A percentile compares a stretch with the other conserved stretches of the same genome.
Evolutionary conservation across 1,140 invertebrate genomes (phyloP).

Genomic region (Nixonia krombeini): DNA sequence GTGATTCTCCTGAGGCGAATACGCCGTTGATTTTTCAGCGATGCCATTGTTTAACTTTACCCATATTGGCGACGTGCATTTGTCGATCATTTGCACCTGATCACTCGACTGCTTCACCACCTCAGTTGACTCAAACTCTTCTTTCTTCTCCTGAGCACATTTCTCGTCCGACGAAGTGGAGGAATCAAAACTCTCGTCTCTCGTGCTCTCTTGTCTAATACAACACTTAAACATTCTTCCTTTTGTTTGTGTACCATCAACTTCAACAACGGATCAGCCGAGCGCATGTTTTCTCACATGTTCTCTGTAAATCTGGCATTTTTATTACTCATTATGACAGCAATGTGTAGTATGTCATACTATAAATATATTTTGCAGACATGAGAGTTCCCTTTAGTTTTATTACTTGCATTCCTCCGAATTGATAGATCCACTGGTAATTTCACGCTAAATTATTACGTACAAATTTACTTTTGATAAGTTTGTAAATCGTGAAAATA

Average conservation of each 20-base stretch:
- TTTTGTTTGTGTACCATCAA: neutral
- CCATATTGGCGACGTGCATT: conserved; percentile 29
- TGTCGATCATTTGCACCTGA: conserved; percentile 20
- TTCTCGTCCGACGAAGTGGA: conserved; percentile 30
- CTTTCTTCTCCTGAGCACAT: conserved; percentile 15
- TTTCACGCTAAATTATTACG: no score
- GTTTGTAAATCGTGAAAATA: no score
- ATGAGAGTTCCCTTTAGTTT: no score
- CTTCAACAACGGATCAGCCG: no score
- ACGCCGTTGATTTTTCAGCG: conserved; percentile 36
- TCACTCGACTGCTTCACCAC: conserved; percentile 5
- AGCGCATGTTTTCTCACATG: no score
- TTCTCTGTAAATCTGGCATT: no score
- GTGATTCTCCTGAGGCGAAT: conserved; percentile 32
- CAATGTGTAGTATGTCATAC: no score
- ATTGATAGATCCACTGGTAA: no score
- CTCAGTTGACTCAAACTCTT: neutral
- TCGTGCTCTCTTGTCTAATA: conserved; percentile 56
- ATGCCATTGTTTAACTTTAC: conserved; percentile 17
- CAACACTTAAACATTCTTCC: conserved; percentile 68
- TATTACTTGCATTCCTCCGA: no score
- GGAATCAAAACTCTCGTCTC: conserved; percentile 35
- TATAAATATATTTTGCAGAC: no score
- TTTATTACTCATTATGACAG: no score
- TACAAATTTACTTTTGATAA: no score